Evolutionary conservation across 1,140 invertebrate species (phyloP).

Genomic region (Drosophila punjabiensis): DNA sequence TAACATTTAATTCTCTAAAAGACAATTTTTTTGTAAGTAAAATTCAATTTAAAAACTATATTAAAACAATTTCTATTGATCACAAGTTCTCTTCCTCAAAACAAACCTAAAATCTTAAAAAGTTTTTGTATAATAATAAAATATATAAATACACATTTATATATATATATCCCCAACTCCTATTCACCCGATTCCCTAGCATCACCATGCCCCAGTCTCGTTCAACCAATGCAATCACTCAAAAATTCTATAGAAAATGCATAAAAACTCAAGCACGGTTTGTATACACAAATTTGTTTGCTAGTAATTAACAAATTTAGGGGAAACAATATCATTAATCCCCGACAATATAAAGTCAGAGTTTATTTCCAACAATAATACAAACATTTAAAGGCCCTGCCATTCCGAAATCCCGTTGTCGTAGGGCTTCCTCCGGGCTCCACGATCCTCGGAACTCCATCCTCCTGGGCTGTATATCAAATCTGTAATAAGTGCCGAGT

Average conservation of each 20-base stretch:
- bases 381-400: conserved; percentile 66
- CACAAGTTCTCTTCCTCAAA: too few species aligned
- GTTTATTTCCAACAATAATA: conserved; percentile 84
- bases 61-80: too few species aligned
- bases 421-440: conserved; percentile 37
- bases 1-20: too few species aligned
- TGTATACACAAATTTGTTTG: conserved; percentile 82
- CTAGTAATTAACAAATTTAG: conserved; percentile 83
- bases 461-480: conserved; percentile 57
- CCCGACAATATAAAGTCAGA: conserved; percentile 80
- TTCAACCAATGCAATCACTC: conserved; percentile 63
- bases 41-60: too few species aligned
- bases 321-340: conserved; percentile 83
- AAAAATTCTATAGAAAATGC: conserved; percentile 81
- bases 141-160: not conserved
- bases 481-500: conserved; percentile 76
- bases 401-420: conserved; percentile 42
- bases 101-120: too few species aligned
- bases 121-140: not conserved
- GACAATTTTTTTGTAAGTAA: too few species aligned
- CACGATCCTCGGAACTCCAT: not conserved
- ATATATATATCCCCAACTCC: conserved; percentile 1
- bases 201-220: conserved; percentile 6
- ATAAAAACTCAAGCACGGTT: conserved; percentile 78
- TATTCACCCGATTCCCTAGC: not conserved